A percentile compares a stretch with the other conserved stretches of the same genome.
These are phyloP conservation scores for Cremastinae sp. DNA, from an alignment of 2,888 invertebrate genomes.

Conservation along the genomic window DNA sequence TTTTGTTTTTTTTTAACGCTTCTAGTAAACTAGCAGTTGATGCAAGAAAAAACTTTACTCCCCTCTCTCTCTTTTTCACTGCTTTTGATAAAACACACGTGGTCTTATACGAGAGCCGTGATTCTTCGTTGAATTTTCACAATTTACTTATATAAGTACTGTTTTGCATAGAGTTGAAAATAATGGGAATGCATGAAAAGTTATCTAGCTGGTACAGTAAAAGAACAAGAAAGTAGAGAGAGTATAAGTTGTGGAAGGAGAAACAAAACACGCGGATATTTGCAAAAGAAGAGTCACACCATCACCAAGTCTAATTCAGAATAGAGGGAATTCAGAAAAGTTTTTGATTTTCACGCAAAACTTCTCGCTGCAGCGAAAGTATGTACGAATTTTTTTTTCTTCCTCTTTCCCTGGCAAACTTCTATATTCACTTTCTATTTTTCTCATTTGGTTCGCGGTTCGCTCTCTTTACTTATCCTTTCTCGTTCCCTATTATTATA, in stretches of 20 bases:
- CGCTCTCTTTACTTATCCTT: slow-evolving; percentile 20
- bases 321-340: slow-evolving; percentile 47
- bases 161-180: slow-evolving; percentile 25
- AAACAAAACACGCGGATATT: slow-evolving; percentile 66
- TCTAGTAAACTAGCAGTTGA: neutral
- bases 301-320: slow-evolving; percentile 51
- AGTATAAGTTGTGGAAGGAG: slow-evolving; percentile 35
- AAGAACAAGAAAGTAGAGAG: neutral
- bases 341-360: slow-evolving; percentile 54
- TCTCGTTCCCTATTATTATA: slow-evolving; percentile 48
- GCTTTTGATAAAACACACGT: neutral
- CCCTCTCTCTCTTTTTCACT: slow-evolving; percentile 54
- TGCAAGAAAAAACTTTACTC: slow-evolving; percentile 58
- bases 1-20: slow-evolving; percentile 7
- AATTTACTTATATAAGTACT: neutral
- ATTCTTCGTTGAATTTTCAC: neutral
- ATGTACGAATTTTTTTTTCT: slow-evolving; percentile 44
- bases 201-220: slow-evolving; percentile 9
- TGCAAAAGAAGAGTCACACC: slow-evolving; percentile 61
- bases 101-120: neutral
- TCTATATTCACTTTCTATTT: slow-evolving; percentile 43
- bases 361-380: slow-evolving; percentile 45
- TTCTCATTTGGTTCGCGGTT: slow-evolving; percentile 48
- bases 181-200: slow-evolving; percentile 36
- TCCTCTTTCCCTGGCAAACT: slow-evolving; percentile 55